These are phyloP conservation scores for Pteronotus mesoamericanus DNA, from an alignment of 2,797 vertebrate species.

Conservation along the genomic window DNA sequence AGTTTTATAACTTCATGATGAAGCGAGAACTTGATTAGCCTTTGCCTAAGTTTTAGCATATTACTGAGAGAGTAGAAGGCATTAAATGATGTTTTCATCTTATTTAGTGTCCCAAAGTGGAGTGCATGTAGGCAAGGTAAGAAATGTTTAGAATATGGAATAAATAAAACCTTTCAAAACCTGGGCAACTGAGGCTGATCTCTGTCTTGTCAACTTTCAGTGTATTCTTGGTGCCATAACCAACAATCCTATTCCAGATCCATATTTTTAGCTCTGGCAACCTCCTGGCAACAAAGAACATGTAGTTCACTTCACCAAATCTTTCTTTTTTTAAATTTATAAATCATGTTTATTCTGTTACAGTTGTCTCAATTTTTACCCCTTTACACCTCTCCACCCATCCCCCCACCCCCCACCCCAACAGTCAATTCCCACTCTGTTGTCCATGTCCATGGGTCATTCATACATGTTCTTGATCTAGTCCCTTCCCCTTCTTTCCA, in stretches of 20 bases:
- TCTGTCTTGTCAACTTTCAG: background rate
- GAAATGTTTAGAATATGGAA: background rate
- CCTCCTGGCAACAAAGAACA: background rate
- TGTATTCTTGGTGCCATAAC: background rate
- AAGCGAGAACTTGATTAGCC: background rate
- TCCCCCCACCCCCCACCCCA: too few relatives aligned
- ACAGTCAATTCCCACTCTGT: too few relatives aligned
- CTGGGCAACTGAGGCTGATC: background rate
- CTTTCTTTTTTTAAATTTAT: too few relatives aligned
- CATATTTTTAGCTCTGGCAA: background rate
- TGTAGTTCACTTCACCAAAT: background rate
- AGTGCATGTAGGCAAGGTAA: background rate
- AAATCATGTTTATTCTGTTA: too few relatives aligned
- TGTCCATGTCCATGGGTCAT: too few relatives aligned
- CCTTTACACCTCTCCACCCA: too few relatives aligned
- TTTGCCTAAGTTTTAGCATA: background rate
- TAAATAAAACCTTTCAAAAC: background rate
- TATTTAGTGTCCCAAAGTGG: background rate
- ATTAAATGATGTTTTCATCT: background rate
- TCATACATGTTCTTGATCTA: too few relatives aligned
- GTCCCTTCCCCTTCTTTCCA: too few relatives aligned
- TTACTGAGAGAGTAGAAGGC: background rate
- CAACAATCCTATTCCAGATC: background rate
- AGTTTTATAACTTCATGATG: background rate
- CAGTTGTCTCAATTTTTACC: too few relatives aligned